Evolutionary conservation across 2,113 vertebrate species (phyloP), one percentile per base, ranked within the genome.

Genomic region (Chrysemys picta): DNA sequence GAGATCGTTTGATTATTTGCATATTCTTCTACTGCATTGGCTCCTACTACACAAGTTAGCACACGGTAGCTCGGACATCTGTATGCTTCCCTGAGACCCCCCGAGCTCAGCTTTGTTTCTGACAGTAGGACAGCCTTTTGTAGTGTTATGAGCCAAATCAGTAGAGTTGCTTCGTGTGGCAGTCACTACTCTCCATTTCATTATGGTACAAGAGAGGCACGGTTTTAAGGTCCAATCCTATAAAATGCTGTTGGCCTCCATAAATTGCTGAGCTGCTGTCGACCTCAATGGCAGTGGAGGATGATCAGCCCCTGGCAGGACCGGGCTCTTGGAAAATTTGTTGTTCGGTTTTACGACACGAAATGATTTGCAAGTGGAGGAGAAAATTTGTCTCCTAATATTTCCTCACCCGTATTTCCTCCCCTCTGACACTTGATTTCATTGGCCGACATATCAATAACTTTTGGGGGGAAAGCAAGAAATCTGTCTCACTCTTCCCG

Each of bases 181-280:
- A 16, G 75, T 29, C 16, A 47, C 42, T 78, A 24, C 21, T 14
- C 25, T 75, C 0, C 0, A 5, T 59, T 21, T 75, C 76, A 19
- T 29, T 72, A 19, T 65, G 31, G 17, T 52, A 53, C 82, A 2
- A 0, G 59, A 24, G 31, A 2, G 1, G 0, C 84, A 6, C 31
- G 31, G 0, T 53, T 50, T 3, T 0, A 87, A 53, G 76, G 45
- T 38, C 47, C 1, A 6, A 5, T 53, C 11, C 86, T 72, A 2
- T 47, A 76, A 4, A 6, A 10, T 1, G 25, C 52, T 85, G 38
- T 69, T 72, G 52, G 6, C 17, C 5, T 57, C 59, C 54, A 1
- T 10, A 1, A 2, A 0, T 47, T 5, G 16, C 53, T 62, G 2
- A 78, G 25, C 80, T 47, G 54, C 84, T 14, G 3, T 8, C 52